These are phyloP conservation scores for Sogatella furcifera DNA, from an alignment of 1,140 invertebrate genomes.

Conservation along the genomic window DNA sequence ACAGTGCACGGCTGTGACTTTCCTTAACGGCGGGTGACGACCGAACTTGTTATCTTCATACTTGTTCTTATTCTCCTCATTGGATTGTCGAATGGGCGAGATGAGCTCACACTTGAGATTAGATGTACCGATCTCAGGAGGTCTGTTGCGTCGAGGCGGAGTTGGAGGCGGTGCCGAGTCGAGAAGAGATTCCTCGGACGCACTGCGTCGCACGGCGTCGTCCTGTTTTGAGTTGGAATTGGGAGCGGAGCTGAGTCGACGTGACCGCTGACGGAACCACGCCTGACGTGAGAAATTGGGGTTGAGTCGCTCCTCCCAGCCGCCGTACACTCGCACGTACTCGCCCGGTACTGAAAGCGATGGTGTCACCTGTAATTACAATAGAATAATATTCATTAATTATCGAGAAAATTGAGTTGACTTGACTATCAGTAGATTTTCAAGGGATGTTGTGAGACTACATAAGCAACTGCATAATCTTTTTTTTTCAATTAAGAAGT, in stretches of 20 bases:
- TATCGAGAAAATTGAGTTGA: not conserved
- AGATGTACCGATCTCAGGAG: constrained; percentile 4
- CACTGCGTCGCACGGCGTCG: constrained; percentile 28
- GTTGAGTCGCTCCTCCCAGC: constrained; percentile 43
- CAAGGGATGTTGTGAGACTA: no score
- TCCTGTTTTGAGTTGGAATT: constrained; percentile 6
- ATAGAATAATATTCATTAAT: not conserved
- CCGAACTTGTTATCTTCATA: constrained; percentile 16
- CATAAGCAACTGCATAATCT: no score
- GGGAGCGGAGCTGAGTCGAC: constrained; percentile 27
- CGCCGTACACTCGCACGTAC: constrained; percentile 39
- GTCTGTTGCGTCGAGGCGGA: constrained; percentile 20
- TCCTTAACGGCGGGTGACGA: constrained; percentile 15
- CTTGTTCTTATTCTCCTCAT: not conserved
- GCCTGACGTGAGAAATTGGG: constrained; percentile 46
- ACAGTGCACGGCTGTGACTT: constrained; percentile 20
- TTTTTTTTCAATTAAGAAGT: no score
- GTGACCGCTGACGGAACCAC: constrained; percentile 38
- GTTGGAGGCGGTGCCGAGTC: constrained; percentile 21
- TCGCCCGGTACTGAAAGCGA: constrained; percentile 28
- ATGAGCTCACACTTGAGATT: not conserved
- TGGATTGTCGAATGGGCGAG: not conserved
- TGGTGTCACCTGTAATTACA: constrained; percentile 23
- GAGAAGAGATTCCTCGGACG: constrained; percentile 35
- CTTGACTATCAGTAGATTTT: no score